Evolutionary conservation across 2,113 vertebrate species (phyloP).

Genomic region (Nipponia nippon): DNA sequence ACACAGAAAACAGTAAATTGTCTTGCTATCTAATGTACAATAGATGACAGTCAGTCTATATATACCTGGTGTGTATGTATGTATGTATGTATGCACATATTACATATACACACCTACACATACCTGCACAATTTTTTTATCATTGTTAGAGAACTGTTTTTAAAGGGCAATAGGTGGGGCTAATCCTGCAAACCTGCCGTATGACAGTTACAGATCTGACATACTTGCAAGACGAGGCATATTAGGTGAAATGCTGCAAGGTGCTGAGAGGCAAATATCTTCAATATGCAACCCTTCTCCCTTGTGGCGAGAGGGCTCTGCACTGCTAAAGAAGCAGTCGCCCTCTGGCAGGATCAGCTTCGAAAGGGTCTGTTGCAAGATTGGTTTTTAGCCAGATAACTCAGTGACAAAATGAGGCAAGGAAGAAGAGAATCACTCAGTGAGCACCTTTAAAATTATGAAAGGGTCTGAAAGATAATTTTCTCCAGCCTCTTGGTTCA

Average conservation of each 20-base stretch:
- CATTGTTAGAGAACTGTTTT: neutral
- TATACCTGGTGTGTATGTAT: too few species aligned
- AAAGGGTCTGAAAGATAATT: neutral
- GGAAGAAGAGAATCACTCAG: neutral
- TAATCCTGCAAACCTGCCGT: neutral
- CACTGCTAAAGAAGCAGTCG: neutral
- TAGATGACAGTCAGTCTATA: neutral
- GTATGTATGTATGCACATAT: neutral
- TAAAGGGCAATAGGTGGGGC: neutral
- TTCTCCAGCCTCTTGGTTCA: neutral
- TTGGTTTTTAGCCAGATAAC: neutral
- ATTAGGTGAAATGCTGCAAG: neutral
- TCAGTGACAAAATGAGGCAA: neutral
- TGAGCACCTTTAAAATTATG: slow-evolving; percentile 6
- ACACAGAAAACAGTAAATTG: neutral
- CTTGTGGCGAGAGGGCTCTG: neutral
- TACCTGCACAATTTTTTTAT: neutral
- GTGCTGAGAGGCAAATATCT: neutral
- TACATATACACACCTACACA: neutral
- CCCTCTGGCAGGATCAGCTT: neutral
- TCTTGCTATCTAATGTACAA: neutral
- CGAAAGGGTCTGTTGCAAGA: neutral
- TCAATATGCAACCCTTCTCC: neutral
- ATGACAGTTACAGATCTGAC: neutral
- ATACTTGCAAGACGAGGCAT: neutral